These are phyloP conservation scores for Cheilosia soror DNA, from an alignment of 2,888 invertebrate species.

Conservation along the genomic window DNA sequence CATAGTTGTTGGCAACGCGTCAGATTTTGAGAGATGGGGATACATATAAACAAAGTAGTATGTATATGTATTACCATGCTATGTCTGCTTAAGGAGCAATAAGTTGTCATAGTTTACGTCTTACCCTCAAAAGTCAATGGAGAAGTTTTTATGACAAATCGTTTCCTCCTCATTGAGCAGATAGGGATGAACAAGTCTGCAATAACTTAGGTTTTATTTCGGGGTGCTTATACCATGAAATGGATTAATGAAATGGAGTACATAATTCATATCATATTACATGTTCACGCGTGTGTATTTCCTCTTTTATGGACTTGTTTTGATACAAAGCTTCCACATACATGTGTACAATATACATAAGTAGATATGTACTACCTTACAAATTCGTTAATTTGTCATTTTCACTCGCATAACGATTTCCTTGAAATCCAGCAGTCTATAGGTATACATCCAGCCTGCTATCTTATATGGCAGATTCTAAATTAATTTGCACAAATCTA, in stretches of 20 bases:
- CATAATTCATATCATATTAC: neutral
- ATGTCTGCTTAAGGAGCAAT: neutral
- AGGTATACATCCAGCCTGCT: neutral
- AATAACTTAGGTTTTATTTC: neutral
- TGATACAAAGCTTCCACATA: too few relatives aligned
- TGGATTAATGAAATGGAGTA: neutral
- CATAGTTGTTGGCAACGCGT: too few relatives aligned
- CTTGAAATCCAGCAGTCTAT: neutral
- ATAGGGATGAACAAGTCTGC: neutral
- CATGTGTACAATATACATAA: too few relatives aligned
- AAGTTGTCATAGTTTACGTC: neutral
- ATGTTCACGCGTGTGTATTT: neutral
- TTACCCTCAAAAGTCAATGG: neutral
- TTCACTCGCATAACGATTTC: neutral
- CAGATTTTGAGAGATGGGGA: neutral
- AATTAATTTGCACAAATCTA: slow-evolving; percentile 5
- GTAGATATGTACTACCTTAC: too few relatives aligned
- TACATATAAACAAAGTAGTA: neutral
- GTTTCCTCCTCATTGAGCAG: neutral
- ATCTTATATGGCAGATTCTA: neutral
- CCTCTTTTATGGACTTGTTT: neutral
- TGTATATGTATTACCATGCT: neutral
- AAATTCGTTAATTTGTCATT: neutral
- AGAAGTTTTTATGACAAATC: neutral
- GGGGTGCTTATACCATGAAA: neutral